Evolutionary conservation across 92 coral and sea anemone species (phyloP).

Genomic region (Bergia sp.): DNA sequence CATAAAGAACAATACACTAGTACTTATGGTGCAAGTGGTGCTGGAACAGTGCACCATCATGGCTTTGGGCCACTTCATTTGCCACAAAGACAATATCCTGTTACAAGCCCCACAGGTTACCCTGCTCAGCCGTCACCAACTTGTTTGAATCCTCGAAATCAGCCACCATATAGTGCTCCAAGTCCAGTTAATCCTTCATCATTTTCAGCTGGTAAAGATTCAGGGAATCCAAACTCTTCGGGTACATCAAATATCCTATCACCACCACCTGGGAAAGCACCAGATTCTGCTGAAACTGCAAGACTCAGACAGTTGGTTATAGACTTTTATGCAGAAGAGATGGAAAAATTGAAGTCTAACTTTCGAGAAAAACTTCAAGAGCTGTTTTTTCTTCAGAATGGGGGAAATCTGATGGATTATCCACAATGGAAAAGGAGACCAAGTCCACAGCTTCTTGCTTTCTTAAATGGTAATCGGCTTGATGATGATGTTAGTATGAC

Average conservation of each 20-base stretch:
- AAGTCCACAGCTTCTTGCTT: constrained; percentile 68
- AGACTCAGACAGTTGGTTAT: constrained; percentile 84
- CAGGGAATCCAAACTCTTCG: constrained; percentile 51
- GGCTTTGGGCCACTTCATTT: constrained; percentile 72
- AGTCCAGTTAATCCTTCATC: constrained; percentile 72
- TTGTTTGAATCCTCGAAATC: constrained; percentile 65
- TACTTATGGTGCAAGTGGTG: constrained; percentile 70
- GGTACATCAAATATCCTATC: constrained; percentile 52
- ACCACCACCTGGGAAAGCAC: constrained; percentile 56
- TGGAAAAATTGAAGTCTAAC: constrained; percentile 77
- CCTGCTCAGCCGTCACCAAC: constrained; percentile 78
- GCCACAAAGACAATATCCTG: constrained; percentile 61
- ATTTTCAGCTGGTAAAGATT: constrained; percentile 60
- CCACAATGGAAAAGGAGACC: constrained; percentile 85
- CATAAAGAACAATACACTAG: constrained; percentile 75
- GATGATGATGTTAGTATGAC: constrained; percentile 79
- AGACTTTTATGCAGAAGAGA: constrained; percentile 81
- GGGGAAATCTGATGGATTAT: constrained; percentile 90
- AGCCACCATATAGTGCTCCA: constrained; percentile 63
- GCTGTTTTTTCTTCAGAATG: constrained; percentile 90
- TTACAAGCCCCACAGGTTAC: constrained; percentile 79
- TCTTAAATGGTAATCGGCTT: constrained; percentile 78
- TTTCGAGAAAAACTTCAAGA: constrained; percentile 93
- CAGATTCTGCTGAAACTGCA: constrained; percentile 82
- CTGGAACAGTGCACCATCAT: constrained; percentile 94